Evolutionary conservation across 2,888 invertebrate species (phyloP), one percentile per base, ranked within the genome.

Genomic region (Allophyes oxyacanthae): DNA sequence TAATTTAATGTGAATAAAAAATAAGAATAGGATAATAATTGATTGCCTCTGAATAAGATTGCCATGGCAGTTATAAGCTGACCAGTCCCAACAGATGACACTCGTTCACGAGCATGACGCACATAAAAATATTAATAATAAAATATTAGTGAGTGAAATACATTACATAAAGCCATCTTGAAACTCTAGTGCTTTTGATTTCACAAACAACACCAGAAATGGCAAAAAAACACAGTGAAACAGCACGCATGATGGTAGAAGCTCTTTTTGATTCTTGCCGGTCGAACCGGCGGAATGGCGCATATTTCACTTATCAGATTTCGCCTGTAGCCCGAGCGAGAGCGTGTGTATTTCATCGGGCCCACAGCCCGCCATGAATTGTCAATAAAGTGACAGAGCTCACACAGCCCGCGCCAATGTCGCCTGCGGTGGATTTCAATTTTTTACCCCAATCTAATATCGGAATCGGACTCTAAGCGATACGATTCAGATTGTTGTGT

Each of bases 221-320:
- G n/a, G 8, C 0, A 9, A 48, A 48, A 64, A 68, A 61, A 48
- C 30, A 25, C 25, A 10, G 33, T 37, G 13, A 38, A 48, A 72
- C 43, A 61, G 25, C 55, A 36, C 38, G 25, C 44, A 49, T 37
- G 48, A 46, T 38, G 48, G 41, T 30, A 25, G 48, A 34, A 28
- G 50, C 45, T 43, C 42, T 79, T 78, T 79, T 77, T 72, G 65
- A 72, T 63, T 56, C 53, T 64, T 50, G 58, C 54, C 59, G 57
- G 51, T 38, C 51, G 63, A 56, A 56, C 55, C 65, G 57, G 26
- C 45, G 44, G 41, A 58, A 67, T 69, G 69, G 73, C 59, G 73
- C 61, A 42, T 69, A 58, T 78, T 77, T 62, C 71, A 73, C 72
- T 81, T 82, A 83, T 83, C 84, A 81, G 83, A 82, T 83, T 81